Evolutionary conservation across 2,113 vertebrate genomes (phyloP).

Genomic region (Stigmatopora argus): DNA sequence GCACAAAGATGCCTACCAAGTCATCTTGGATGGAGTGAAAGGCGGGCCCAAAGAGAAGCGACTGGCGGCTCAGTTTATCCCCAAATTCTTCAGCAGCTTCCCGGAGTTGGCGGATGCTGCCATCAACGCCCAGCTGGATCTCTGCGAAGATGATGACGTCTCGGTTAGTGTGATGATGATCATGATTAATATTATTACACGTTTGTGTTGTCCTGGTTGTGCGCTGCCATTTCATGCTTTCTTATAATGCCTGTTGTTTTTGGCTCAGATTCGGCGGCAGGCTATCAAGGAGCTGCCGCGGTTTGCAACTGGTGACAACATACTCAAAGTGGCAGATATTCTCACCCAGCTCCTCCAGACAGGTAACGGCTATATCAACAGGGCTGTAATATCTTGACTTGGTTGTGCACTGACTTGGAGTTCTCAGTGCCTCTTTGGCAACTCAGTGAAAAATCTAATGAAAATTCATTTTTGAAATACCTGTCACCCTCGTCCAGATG

Average conservation of each 20-base stretch:
- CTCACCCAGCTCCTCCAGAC: slow-evolving; percentile 94
- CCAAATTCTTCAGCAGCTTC: slow-evolving; percentile 97
- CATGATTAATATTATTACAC: background rate
- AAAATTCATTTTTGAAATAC: no score
- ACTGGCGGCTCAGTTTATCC: slow-evolving; percentile 96
- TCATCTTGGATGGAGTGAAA: slow-evolving; percentile 90
- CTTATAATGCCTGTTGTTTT: background rate
- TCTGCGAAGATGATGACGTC: slow-evolving; percentile 97
- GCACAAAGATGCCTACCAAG: slow-evolving; percentile 97
- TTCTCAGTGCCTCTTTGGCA: no score
- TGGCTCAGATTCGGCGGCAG: slow-evolving; percentile 85
- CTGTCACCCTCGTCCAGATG: slow-evolving; percentile 71
- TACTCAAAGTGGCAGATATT: slow-evolving; percentile 91
- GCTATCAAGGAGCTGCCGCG: slow-evolving; percentile 96
- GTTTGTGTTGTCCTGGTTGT: no score
- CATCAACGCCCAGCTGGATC: slow-evolving; percentile 94
- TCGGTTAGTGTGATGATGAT: slow-evolving; percentile 76
- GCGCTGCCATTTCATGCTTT: background rate
- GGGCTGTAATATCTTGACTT: background rate
- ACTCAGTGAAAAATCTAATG: no score
- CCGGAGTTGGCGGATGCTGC: slow-evolving; percentile 91
- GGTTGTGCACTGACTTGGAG: background rate
- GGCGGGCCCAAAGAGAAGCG: slow-evolving; percentile 96
- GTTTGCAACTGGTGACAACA: slow-evolving; percentile 93
- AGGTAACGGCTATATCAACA: slow-evolving; percentile 64